Conservation (phyloP, 1,140 invertebrate species). For the Drosophila triauraria region DNA sequence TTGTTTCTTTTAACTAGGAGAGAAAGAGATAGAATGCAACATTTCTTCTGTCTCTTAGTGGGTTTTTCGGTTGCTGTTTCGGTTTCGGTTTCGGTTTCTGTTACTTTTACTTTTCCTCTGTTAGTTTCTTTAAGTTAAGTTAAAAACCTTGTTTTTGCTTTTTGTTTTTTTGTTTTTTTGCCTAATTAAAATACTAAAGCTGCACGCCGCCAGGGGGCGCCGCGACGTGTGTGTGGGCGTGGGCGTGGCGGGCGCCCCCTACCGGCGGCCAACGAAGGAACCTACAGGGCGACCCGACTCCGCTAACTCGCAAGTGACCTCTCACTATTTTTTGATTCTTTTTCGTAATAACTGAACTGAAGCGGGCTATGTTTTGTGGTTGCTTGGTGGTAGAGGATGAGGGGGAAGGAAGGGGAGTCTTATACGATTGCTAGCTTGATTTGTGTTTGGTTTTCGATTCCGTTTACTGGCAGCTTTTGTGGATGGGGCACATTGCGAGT, state of each 20-base stretch:
- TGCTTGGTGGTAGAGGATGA: neutral
- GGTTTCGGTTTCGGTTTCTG: constrained; percentile 5
- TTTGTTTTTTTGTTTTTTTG: constrained; percentile 15
- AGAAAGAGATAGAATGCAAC: constrained; percentile 49
- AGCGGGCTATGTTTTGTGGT: neutral
- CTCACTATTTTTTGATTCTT: neutral
- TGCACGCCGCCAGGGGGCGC: constrained; percentile 17
- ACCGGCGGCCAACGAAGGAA: constrained; percentile 30
- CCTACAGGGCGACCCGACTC: constrained; percentile 19
- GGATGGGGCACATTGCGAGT: constrained; percentile 27
- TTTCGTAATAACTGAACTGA: constrained; percentile 1
- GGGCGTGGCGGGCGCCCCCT: constrained; percentile 28
- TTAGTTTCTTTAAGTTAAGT: constrained; percentile 20
- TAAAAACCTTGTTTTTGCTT: constrained; percentile 33
- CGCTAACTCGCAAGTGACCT: constrained; percentile 33
- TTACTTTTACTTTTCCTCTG: constrained; percentile 12
- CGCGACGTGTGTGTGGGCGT: neutral
- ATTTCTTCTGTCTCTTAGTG: constrained; percentile 39
- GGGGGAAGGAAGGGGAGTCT: constrained; percentile 3
- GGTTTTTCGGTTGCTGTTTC: constrained; percentile 3
- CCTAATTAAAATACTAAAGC: constrained; percentile 57
- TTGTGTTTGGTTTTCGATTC: constrained; percentile 22
- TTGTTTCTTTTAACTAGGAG: constrained; percentile 39
- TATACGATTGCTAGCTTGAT: constrained; percentile 14
- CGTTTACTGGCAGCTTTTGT: constrained; percentile 28